These are phyloP conservation scores for Plectropomus leopardus DNA, from an alignment of 2,113 vertebrate genomes.

Conservation along the genomic window DNA sequence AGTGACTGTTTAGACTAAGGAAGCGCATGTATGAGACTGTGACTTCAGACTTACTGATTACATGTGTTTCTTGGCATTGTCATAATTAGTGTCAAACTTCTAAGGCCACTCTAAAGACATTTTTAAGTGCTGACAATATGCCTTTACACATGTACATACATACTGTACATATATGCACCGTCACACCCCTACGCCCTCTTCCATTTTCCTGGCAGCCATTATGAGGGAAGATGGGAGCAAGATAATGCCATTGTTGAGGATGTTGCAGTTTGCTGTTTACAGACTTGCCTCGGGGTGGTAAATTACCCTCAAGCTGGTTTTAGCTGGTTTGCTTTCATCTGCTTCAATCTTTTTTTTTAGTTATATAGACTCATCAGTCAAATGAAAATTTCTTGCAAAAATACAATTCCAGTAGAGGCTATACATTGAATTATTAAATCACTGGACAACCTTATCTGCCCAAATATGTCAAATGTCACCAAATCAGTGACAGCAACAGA, in stretches of 20 bases:
- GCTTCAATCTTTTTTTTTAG: background rate
- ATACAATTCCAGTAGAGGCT: too few species aligned
- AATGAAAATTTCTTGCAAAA: too few species aligned
- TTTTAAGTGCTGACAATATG: conserved; percentile 52
- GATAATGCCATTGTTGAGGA: conserved; percentile 71
- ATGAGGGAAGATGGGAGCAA: conserved; percentile 59
- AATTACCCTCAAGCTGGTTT: conserved; percentile 12
- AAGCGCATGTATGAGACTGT: conserved; percentile 38
- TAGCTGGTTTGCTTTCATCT: background rate
- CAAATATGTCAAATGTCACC: too few species aligned
- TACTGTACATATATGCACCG: conserved; percentile 13
- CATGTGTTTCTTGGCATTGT: conserved; percentile 57
- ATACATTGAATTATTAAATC: too few species aligned
- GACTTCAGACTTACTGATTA: conserved; percentile 69
- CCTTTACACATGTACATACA: conserved; percentile 52
- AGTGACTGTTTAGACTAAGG: conserved; percentile 80
- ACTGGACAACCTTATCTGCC: too few species aligned
- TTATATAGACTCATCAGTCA: too few species aligned
- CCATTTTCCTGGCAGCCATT: conserved; percentile 41
- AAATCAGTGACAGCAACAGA: too few species aligned
- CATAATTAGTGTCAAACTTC: conserved; percentile 48
- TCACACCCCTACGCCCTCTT: conserved; percentile 2
- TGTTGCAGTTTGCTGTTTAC: conserved; percentile 44
- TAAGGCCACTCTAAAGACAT: conserved; percentile 17
- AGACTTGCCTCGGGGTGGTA: background rate